Evolutionary conservation across 2,888 invertebrate genomes (phyloP).

Genomic region (Polylopha cassiicola): DNA sequence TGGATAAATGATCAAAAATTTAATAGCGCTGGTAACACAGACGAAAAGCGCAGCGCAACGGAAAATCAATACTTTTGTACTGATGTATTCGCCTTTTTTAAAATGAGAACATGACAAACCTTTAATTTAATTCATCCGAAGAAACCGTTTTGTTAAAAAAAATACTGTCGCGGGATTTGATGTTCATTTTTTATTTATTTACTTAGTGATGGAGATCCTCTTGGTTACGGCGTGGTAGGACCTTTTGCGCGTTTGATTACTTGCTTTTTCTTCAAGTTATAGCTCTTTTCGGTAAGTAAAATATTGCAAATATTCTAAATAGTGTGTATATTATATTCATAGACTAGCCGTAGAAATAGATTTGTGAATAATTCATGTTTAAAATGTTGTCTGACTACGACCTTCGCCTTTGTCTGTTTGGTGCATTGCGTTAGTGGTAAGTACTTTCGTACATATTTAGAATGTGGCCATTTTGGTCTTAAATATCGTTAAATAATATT

Average conservation of each 20-base stretch:
- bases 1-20: too few relatives aligned
- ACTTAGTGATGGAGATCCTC: slow-evolving; percentile 75
- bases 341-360: too few relatives aligned
- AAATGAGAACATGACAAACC: slow-evolving; percentile 77
- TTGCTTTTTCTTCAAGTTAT: slow-evolving; percentile 64
- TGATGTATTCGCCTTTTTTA: slow-evolving; percentile 72
- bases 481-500: slow-evolving; percentile 7
- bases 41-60: slow-evolving; percentile 43
- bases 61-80: slow-evolving; percentile 71
- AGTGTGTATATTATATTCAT: too few relatives aligned
- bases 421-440: slow-evolving; percentile 71
- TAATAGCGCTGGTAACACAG: slow-evolving; percentile 25
- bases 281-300: slow-evolving; percentile 68
- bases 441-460: slow-evolving; percentile 41
- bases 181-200: slow-evolving; percentile 78
- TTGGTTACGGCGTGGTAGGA: slow-evolving; percentile 76
- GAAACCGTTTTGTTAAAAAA: slow-evolving; percentile 69
- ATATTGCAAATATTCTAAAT: slow-evolving; percentile 25
- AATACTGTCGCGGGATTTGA: slow-evolving; percentile 66
- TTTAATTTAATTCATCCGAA: slow-evolving; percentile 67
- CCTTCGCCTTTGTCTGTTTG: slow-evolving; percentile 77
- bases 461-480: slow-evolving; percentile 35
- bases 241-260: slow-evolving; percentile 66
- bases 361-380: slow-evolving; percentile 26
- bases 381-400: slow-evolving; percentile 57